Base-by-base conservation (phyloP, 2,888 invertebrate species). In the Synergus laeviventris region DNA sequence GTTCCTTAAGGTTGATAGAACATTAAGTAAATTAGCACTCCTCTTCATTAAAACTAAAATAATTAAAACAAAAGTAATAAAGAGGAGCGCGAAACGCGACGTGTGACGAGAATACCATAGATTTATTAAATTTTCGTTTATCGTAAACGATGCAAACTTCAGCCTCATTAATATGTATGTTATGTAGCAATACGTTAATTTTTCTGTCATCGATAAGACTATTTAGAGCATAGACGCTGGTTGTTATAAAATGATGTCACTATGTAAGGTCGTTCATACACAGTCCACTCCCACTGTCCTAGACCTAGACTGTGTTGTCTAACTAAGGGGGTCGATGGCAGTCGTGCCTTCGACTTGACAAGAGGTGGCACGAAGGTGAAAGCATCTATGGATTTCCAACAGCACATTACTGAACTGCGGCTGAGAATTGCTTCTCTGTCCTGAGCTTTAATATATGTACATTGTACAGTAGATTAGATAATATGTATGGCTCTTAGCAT, bases 331-430 rank as follows among this genome's bases (percentile, higher is more conserved):
- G 45, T 66, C 45, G 66, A 66, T 66, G 66, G 66, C 66, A 66
- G 66, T 31, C 66, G 21, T 66, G 45, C 24, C 66, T 66, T 66
- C 31, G 16, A 24, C n/a, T 70, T 31, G 49, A 70, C 70, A 49
- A 70, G 49, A 49, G 70, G 36, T 49, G 70, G 49, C 49, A 70
- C 70, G 31, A 70, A 70, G 36, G 31, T 70, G 49, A 70, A 70
- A 31, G 70, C 49, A 70, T 70, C 70, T 70, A 70, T 70, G n/a
- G 49, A 70, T 36, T 70, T 70, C 31, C 45, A 66, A 31, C 1
- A 24, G 21, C 45, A 39, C 64, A 64, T 21, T 42, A 64, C n/a
- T 31, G 31, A 31, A 18, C 2, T 18, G 54, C 9, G 9, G 11
- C 3, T 18, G 1, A 54, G 18, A 7, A 18, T 54, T 11, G 54